phyloP scores from a whole-genome alignment of 2,888 invertebrate species.

The Agelastica alni region DNA sequence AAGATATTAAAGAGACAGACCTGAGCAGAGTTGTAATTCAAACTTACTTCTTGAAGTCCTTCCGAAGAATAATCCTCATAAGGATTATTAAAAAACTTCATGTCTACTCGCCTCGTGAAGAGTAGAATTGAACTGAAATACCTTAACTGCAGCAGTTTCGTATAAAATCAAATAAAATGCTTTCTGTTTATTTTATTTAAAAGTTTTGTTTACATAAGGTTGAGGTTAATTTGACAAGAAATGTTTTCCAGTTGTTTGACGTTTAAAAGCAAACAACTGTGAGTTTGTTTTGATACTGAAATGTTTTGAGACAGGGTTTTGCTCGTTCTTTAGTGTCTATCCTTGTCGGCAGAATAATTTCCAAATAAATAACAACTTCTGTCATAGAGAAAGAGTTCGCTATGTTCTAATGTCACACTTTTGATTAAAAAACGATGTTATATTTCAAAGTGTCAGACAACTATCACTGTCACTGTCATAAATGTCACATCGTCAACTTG shows the following conservation, averaged over 20 bases:
- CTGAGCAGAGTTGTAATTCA: no score
- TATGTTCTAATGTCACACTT: no score
- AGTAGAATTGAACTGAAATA: constrained; percentile 4
- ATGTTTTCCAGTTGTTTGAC: constrained; percentile 14
- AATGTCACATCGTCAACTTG: not conserved
- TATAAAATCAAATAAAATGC: constrained; percentile 17
- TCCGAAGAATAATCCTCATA: constrained; percentile 51
- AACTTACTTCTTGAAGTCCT: constrained; percentile 17
- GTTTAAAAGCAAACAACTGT: constrained; percentile 7
- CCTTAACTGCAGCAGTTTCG: not conserved
- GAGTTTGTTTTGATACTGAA: not conserved
- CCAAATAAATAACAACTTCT: no score
- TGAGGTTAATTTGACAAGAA: constrained; percentile 22
- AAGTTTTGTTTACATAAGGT: constrained; percentile 16
- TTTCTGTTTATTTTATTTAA: constrained; percentile 14
- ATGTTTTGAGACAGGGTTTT: no score
- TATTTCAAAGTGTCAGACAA: not conserved
- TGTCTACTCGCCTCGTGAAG: constrained; percentile 7
- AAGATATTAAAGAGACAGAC: no score
- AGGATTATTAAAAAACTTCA: constrained; percentile 57
- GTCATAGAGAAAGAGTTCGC: no score
- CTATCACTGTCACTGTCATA: constrained; percentile 4
- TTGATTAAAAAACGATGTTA: not conserved
- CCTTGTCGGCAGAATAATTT: no score
- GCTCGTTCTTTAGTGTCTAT: no score